phyloP scores from a whole-genome alignment of 2,113 vertebrate species.

The Larimichthys polyactis region DNA sequence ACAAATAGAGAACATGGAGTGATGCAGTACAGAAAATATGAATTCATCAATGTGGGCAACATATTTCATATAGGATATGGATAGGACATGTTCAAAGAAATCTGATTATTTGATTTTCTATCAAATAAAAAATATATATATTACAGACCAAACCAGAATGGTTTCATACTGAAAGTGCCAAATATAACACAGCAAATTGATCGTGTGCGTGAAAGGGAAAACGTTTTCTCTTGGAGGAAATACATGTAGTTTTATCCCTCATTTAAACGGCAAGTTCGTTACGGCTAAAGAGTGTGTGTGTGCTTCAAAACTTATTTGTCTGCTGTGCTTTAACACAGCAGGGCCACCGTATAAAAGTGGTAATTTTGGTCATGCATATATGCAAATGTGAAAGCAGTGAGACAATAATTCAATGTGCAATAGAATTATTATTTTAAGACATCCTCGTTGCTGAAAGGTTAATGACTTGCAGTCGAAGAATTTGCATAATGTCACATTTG shows the following conservation, averaged over 20 bases:
- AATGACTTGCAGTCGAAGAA: slow-evolving; percentile 21
- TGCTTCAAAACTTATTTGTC: not conserved
- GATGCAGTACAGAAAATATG: not conserved
- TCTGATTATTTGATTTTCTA: not conserved
- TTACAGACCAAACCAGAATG: not conserved
- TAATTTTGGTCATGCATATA: not conserved
- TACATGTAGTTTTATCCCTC: too few species aligned
- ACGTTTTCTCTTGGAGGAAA: not conserved
- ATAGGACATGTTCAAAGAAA: not conserved
- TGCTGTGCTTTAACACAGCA: not conserved
- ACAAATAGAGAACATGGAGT: not conserved
- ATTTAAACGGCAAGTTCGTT: not conserved
- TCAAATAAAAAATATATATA: not conserved
- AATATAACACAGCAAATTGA: not conserved
- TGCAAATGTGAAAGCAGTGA: slow-evolving; percentile 1
- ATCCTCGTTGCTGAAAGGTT: slow-evolving; percentile 25
- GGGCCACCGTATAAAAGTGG: not conserved
- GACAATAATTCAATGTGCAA: not conserved
- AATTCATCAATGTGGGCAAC: not conserved
- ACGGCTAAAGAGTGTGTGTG: not conserved
- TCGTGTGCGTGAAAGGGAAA: not conserved
- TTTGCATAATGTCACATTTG: slow-evolving; percentile 13
- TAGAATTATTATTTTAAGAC: not conserved
- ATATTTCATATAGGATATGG: not conserved
- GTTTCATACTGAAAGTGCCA: not conserved